phyloP scores from a whole-genome alignment of 2,888 invertebrate species.

The Corythucha ciliata region DNA sequence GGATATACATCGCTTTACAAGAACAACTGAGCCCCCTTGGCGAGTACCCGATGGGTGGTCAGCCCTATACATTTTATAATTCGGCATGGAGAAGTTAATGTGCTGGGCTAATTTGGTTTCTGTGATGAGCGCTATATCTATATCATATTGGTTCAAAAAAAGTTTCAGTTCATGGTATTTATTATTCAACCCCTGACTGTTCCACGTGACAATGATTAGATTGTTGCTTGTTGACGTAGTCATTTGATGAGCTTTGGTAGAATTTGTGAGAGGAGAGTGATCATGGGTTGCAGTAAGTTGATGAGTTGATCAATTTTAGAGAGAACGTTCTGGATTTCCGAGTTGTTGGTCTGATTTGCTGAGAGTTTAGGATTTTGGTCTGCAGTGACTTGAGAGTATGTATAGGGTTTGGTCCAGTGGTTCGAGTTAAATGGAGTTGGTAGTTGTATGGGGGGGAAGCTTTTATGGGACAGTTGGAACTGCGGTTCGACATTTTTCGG shows the following conservation, averaged over 20 bases:
- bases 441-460: neutral
- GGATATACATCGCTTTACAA: slow-evolving; percentile 6
- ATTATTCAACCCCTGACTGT: neutral
- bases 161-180: slow-evolving; percentile 3
- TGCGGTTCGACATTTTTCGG: neutral
- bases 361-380: neutral
- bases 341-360: neutral
- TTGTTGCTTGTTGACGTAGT: neutral
- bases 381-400: neutral
- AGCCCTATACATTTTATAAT: slow-evolving; percentile 7
- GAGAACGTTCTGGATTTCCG: neutral
- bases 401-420: neutral
- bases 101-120: neutral
- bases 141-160: neutral
- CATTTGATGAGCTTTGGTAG: slow-evolving; percentile 12
- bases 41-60: slow-evolving; percentile 9
- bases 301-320: slow-evolving; percentile 11
- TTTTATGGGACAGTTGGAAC: neutral
- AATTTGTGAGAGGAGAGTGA: slow-evolving; percentile 11
- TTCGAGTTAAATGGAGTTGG: neutral
- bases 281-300: slow-evolving; percentile 6
- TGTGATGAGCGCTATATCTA: neutral
- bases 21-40: slow-evolving; percentile 8
- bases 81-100: slow-evolving; percentile 7
- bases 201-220: slow-evolving; percentile 12